Evolutionary conservation across 2,797 vertebrate species (phyloP), one percentile per base, ranked within the genome.

Genomic region (Argentina silus): DNA sequence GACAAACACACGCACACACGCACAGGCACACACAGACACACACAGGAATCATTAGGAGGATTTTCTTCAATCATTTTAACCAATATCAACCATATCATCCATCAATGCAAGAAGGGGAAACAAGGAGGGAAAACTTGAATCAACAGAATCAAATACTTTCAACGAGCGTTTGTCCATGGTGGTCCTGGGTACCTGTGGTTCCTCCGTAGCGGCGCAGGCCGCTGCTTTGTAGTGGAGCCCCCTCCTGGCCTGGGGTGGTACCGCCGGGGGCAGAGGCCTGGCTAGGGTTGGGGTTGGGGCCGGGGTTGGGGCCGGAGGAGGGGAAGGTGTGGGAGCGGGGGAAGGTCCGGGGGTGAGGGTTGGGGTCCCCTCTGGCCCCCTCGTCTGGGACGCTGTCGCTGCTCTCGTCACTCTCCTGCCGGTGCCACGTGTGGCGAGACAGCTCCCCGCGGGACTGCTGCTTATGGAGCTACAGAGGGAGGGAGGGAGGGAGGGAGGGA

Each of bases 361-460:
- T 19, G n/a, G n/a, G 12, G 5, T n/a, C 44, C 9, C 62, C 62
- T 11, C 74, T 68, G 0, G 94, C 93, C 1, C 19, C 82, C 77
- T 98, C 97, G 15, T 97, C 97, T 0, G 94, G 95, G 70, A 93
- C 80, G 0, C 97, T 97, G 86, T 98, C 98, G 1, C 96, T 95
- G 50, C 97, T 99, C 81, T 99, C 97, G 0, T 99, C 98, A 0
- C 98, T 99, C 79, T 98, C 97, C 81, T 95, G 95, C 12, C 97
- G 90, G 90, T 99, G 97, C 98, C 98, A 99, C 0, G 96, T 95
- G 82, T 99, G 98, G 57, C 97, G 93, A 43, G 96, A 96, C 0
- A 96, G 91, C 72, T 97, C 96, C 0, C 95, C 91, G 44, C 95
- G 95, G 0, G 95, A 95, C 7, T 98, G 97, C 91, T 98, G 97